Evolutionary conservation across 2,888 invertebrate species (phyloP).

Genomic region (Leptothorax acervorum): DNA sequence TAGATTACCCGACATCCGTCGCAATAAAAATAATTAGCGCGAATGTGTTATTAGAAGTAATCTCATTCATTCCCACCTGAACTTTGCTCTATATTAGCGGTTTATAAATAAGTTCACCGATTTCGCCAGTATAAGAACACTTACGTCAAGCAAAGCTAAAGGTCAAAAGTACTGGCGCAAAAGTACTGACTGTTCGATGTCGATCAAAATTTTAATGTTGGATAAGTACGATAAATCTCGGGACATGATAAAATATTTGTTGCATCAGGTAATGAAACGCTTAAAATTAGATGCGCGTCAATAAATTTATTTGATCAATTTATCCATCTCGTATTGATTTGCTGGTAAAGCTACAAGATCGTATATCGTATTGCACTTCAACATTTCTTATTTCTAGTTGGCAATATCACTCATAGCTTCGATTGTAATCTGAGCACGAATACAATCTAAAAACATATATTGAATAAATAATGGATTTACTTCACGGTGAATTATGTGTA

Average conservation of each 20-base stretch:
- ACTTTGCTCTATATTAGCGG: constrained; percentile 53
- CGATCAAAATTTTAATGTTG: constrained; percentile 39
- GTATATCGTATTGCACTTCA: constrained; percentile 19
- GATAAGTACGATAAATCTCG: constrained; percentile 15
- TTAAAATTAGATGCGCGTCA: constrained; percentile 36
- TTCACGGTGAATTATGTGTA: constrained; percentile 7
- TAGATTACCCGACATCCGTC: constrained; percentile 10
- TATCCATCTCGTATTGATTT: constrained; percentile 17
- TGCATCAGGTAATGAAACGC: neutral
- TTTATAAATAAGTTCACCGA: constrained; percentile 56
- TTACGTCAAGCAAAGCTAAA: constrained; percentile 42
- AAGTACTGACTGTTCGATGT: constrained; percentile 17
- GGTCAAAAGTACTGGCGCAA: constrained; percentile 52
- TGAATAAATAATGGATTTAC: neutral
- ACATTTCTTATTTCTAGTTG: neutral
- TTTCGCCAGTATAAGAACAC: constrained; percentile 33
- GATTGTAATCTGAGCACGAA: constrained; percentile 10
- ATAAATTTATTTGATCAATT: constrained; percentile 15
- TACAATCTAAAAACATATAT: constrained; percentile 7
- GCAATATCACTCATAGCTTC: neutral
- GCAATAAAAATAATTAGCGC: constrained; percentile 22
- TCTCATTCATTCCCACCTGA: constrained; percentile 51
- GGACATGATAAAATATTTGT: constrained; percentile 25
- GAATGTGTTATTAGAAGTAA: constrained; percentile 27
- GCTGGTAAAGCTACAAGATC: neutral